Percentiles rank a stretch among this genome's conserved stretches.
Conservation (phyloP, 2,888 invertebrate species). For the Hyppa rectilinea region DNA sequence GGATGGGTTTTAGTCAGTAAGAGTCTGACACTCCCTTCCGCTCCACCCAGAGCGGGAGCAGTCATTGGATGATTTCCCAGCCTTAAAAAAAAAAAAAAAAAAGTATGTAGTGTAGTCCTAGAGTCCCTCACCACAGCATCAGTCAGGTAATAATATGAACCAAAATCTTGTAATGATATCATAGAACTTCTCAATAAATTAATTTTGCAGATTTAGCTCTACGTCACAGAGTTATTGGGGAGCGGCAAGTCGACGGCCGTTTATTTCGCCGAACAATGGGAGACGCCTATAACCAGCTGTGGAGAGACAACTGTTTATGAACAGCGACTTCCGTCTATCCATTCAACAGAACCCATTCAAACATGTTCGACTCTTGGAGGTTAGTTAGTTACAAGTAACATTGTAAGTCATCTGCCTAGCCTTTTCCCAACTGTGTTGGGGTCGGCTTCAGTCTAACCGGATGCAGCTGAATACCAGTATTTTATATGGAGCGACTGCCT, state of each 20-base stretch:
- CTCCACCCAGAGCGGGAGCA: too few relatives aligned
- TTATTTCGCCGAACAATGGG: slow-evolving; percentile 36
- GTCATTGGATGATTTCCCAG: too few relatives aligned
- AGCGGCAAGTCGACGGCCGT: slow-evolving; percentile 18
- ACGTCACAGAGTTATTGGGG: slow-evolving; percentile 1
- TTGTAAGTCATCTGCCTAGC: too few relatives aligned
- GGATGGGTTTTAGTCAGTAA: too few relatives aligned
- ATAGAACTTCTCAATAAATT: not conserved
- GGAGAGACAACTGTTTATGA: slow-evolving; percentile 13
- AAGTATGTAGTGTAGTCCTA: too few relatives aligned
- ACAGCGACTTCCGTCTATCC: slow-evolving; percentile 16
- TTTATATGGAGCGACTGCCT: too few relatives aligned
- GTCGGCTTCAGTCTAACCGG: too few relatives aligned
- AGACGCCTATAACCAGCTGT: slow-evolving; percentile 8
- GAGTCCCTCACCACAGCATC: too few relatives aligned
- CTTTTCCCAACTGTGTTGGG: too few relatives aligned
- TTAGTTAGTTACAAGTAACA: slow-evolving; percentile 21
- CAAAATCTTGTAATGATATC: not conserved
- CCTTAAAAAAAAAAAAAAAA: too few relatives aligned
- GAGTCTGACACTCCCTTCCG: too few relatives aligned
- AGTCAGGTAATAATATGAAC: not conserved
- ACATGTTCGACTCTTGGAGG: slow-evolving; percentile 10
- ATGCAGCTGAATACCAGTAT: too few relatives aligned
- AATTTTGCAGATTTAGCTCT: slow-evolving; percentile 14
- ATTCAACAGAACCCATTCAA: slow-evolving; percentile 28